Conservation (phyloP, 2,113 vertebrate species). For the Xerus inauris region DNA sequence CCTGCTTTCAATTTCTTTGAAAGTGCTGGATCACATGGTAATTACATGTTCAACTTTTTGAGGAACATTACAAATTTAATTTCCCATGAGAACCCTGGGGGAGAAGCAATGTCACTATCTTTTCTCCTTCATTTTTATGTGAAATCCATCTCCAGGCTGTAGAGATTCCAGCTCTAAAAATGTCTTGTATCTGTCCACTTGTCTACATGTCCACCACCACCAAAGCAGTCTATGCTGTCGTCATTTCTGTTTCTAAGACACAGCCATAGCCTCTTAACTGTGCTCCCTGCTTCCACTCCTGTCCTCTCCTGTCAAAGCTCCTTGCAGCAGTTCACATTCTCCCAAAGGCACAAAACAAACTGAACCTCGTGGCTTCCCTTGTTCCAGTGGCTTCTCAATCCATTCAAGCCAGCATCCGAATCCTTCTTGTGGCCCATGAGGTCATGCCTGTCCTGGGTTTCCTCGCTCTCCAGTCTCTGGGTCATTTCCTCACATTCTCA, state of each 20-base stretch:
- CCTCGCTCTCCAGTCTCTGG: not conserved
- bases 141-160: not conserved
- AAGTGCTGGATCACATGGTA: not conserved
- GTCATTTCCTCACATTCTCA: not conserved
- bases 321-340: not conserved
- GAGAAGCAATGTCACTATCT: not conserved
- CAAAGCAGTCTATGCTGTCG: not conserved
- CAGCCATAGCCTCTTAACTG: not conserved
- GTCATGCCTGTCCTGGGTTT: not conserved
- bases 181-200: not conserved
- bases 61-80: not conserved
- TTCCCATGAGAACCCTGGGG: not conserved
- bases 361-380: not conserved
- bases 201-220: not conserved
- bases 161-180: not conserved
- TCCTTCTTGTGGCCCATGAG: not conserved
- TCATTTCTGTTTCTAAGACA: not conserved
- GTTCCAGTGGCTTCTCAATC: not conserved
- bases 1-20: no score
- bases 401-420: not conserved
- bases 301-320: not conserved
- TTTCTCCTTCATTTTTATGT: not conserved
- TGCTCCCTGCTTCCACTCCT: not conserved
- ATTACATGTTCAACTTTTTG: not conserved
- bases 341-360: not conserved